Percentiles rank a stretch among this genome's conserved stretches.
These are phyloP conservation scores for Athripsodes cinereus DNA, from an alignment of 2,888 invertebrate species.

Conservation along the genomic window DNA sequence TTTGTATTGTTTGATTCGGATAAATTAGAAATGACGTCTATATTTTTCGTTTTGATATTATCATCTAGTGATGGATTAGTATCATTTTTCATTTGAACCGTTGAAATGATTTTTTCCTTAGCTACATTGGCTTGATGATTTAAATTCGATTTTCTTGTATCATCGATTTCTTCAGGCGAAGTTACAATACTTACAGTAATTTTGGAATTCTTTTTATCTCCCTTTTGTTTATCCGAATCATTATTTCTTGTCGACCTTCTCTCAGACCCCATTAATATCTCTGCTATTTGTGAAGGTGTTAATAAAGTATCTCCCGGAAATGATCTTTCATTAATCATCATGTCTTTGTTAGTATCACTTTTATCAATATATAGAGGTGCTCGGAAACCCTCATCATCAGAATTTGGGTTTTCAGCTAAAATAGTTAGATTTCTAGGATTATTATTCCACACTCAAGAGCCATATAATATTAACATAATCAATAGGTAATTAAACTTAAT, in stretches of 20 bases:
- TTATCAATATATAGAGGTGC: no score
- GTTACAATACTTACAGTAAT: constrained; percentile 18
- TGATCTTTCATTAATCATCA: constrained; percentile 23
- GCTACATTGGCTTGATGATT: no score
- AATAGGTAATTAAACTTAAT: no score
- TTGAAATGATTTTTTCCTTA: not conserved
- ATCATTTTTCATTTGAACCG: not conserved
- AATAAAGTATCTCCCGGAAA: constrained; percentile 25
- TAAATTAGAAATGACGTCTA: not conserved
- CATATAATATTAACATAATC: no score
- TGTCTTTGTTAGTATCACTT: constrained; percentile 7
- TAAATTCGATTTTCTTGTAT: not conserved
- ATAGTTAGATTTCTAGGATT: no score
- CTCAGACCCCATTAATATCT: constrained; percentile 24
- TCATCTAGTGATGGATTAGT: not conserved
- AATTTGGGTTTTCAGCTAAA: no score
- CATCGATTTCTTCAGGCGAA: constrained; percentile 19
- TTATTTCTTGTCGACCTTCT: constrained; percentile 30
- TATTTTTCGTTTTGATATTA: not conserved
- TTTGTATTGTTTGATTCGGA: not conserved
- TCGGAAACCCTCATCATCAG: no score
- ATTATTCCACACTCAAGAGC: no score
- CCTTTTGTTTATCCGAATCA: constrained; percentile 16
- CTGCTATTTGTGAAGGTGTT: constrained; percentile 25
- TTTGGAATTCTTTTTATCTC: constrained; percentile 14